phyloP scores from a whole-genome alignment of 2,797 vertebrate genomes.

The Anableps anableps region DNA sequence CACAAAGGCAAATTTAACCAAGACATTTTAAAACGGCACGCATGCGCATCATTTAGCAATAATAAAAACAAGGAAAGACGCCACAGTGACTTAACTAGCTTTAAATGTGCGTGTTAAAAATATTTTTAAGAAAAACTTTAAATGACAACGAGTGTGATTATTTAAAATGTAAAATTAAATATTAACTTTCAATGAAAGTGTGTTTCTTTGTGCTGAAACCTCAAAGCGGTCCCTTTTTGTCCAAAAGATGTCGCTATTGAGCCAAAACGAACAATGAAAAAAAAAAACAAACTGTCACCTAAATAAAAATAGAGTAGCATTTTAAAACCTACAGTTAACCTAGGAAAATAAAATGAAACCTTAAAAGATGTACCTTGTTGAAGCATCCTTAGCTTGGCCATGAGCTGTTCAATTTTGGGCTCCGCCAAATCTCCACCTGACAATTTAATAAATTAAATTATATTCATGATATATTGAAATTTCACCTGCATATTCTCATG shows the following conservation, averaged over 20 bases:
- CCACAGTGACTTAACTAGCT: accelerated
- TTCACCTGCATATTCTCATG: not conserved
- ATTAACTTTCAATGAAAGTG: not conserved
- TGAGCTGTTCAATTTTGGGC: constrained; percentile 52
- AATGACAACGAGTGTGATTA: not conserved
- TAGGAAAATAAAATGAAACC: not conserved
- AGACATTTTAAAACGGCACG: not conserved
- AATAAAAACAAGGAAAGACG: constrained; percentile 11
- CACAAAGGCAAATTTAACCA: not conserved
- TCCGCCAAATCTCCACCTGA: constrained; percentile 43
- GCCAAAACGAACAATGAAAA: not conserved
- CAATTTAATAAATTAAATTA: not conserved
- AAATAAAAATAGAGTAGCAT: not conserved
- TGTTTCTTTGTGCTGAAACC: too few relatives aligned
- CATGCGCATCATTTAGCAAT: not conserved
- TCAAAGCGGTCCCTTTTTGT: not conserved
- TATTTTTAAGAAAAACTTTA: not conserved
- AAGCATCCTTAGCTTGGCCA: constrained; percentile 51
- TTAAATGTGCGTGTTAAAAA: not conserved
- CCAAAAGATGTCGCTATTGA: constrained; percentile 1
- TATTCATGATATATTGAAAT: not conserved
- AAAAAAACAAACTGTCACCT: not conserved
- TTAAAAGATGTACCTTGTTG: constrained; percentile 61
- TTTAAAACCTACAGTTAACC: not conserved
- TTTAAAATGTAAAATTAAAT: not conserved